Evolutionary conservation across 2,888 invertebrate genomes (phyloP).

Genomic region (Oligia latruncula): DNA sequence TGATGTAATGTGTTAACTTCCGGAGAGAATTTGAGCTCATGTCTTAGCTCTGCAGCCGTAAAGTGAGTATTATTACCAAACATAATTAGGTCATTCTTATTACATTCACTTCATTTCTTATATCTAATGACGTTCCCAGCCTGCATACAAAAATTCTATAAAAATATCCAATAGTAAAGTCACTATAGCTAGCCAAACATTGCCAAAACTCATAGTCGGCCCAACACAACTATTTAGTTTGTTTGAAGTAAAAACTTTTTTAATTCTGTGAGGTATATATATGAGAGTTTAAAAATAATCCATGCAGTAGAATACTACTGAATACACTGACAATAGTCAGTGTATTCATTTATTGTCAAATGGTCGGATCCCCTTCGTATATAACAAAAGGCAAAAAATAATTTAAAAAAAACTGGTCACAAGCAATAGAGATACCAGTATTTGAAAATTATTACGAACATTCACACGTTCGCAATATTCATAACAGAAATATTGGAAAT

Average conservation of each 20-base stretch:
- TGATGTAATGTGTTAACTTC: constrained; percentile 20
- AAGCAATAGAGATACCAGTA: background rate
- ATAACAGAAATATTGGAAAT: background rate
- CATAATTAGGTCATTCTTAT: too few species aligned
- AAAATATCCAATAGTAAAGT: too few species aligned
- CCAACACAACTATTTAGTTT: too few species aligned
- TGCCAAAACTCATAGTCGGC: too few species aligned
- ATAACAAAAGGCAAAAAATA: background rate
- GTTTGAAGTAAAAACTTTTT: too few species aligned
- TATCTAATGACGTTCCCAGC: too few species aligned
- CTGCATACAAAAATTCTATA: background rate
- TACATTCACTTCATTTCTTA: background rate
- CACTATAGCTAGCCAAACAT: too few species aligned
- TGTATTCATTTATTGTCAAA: too few species aligned
- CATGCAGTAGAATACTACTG: too few species aligned
- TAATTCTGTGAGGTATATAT: too few species aligned
- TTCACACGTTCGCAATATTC: background rate
- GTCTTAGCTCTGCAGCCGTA: background rate
- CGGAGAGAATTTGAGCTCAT: background rate
- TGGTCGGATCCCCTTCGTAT: background rate
- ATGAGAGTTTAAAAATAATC: too few species aligned
- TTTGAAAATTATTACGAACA: background rate
- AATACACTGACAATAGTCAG: too few species aligned
- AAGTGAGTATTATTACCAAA: background rate
- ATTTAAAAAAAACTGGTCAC: background rate